Evolutionary conservation across 64 coral and sea anemone genomes (phyloP), one percentile per base, ranked within the genome.

Genomic region (Montipora cactus): DNA sequence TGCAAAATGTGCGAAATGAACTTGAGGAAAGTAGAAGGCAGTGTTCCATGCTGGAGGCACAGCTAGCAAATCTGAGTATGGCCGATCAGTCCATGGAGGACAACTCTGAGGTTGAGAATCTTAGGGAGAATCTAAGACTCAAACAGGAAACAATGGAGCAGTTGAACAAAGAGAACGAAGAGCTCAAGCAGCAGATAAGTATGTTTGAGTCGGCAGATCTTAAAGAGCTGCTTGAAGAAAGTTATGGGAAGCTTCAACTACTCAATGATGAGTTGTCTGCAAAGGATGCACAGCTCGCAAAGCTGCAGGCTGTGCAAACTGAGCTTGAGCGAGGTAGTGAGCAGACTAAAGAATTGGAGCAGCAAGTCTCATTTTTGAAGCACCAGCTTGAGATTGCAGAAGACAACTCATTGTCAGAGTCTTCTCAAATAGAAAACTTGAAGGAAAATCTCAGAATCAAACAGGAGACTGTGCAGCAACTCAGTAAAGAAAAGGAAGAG

Each of bases 381-480:
- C 79, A 90, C 21, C 88, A 92, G 14, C 90, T 97, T 66, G 93
- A 85, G 44, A 74, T 70, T 50, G 66, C 94, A 19, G 96, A 97
- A 89, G 89, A 95, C 74, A 94, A 97, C 67, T 97, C 96, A 52
- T 70, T 89, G 14, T 97, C 96, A n/a, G 96, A 97, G 28, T 90
- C 88, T 49, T 95, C 96, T 79, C 89, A 95, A 74, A 92, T 97
- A 47, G 96, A 97, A 79, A 97, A 97, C 66, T 64, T 97, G 45
- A 95, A 62, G 76, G 93, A 97, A 84, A 97, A 97, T 47, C 61
- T 97, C 10, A 97, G 91, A 92, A 28, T 92, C 19, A 97, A 97
- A 50, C 96, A 95, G 61, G 71, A 87, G 28, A 92, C 93, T n/a
- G 89, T 95, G 14, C 83, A 88, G 45, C 96, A 97, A 66, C 93